Conservation (phyloP, 1,140 invertebrate genomes). For the Hyles euphorbiae region DNA sequence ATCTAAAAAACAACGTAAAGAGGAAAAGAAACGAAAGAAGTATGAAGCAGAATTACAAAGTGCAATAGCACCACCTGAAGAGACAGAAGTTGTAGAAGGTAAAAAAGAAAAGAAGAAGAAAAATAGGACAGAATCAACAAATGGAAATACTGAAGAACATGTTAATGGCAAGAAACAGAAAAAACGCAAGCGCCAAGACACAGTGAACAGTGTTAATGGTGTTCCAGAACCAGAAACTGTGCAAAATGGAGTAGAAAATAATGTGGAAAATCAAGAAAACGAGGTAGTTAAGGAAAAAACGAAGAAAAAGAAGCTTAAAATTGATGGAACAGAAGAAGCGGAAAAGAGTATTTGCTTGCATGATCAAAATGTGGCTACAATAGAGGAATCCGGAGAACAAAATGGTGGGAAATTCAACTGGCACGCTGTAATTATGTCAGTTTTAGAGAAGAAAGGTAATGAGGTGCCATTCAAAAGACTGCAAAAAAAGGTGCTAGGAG, state of each 20-base stretch:
- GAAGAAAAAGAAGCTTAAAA: slow-evolving; percentile 22
- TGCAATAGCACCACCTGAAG: slow-evolving; percentile 36
- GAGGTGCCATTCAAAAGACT: slow-evolving; percentile 64
- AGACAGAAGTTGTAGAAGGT: slow-evolving; percentile 28
- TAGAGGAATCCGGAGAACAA: slow-evolving; percentile 29
- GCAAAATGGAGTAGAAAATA: slow-evolving; percentile 21
- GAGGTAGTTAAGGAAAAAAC: slow-evolving; percentile 27
- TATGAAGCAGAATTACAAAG: slow-evolving; percentile 70
- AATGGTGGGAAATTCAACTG: slow-evolving; percentile 59
- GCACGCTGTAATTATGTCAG: slow-evolving; percentile 62
- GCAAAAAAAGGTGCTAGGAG: slow-evolving; percentile 64
- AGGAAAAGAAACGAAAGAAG: slow-evolving; percentile 72
- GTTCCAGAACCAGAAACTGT: slow-evolving; percentile 1
- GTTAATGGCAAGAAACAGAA: slow-evolving; percentile 47
- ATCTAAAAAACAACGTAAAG: slow-evolving; percentile 75
- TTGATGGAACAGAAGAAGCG: slow-evolving; percentile 13
- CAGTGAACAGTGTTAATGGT: slow-evolving; percentile 35
- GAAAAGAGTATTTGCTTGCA: slow-evolving; percentile 37
- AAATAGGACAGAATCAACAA: slow-evolving; percentile 45
- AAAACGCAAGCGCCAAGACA: slow-evolving; percentile 65
- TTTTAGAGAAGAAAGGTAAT: slow-evolving; percentile 63
- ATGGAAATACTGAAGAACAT: slow-evolving; percentile 34
- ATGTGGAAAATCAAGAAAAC: slow-evolving; percentile 37
- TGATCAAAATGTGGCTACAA: slow-evolving; percentile 64
- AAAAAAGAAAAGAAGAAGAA: slow-evolving; percentile 68